Base-by-base conservation (phyloP, 1,140 invertebrate genomes). In the Sinonovacula constricta region DNA sequence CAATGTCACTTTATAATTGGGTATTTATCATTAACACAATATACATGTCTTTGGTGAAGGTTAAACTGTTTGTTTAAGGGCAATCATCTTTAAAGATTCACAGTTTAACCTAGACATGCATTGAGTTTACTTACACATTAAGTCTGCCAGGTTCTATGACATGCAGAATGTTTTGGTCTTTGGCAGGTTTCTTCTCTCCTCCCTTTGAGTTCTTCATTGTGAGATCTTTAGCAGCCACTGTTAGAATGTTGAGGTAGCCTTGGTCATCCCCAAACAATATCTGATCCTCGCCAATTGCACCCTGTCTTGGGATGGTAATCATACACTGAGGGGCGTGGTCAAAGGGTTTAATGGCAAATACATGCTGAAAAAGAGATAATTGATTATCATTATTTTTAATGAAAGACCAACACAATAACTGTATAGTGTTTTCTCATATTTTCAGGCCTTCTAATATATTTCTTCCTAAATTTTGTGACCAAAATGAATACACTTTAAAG, bases 261-360 rank as follows among this genome's bases (percentile, higher is more conserved):
- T 88, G 86, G 76, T 90, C 88, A 77, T 91, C 90, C 45, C 90
- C 90, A 66, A 89, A 88, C 14, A 91, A 75, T 3, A 91, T 74
- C 14, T 68, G 70, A 60, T 91, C 90, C 66, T 89, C 88, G 60
- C 86, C 82, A 0, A 77, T 70, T 1, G 57, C 49, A 22, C 72
- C 51, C 1, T 80, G n/a, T 10, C 72, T 79, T n/a, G 88, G 88
- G 4, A 90, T 69, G 72, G 75, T 80, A 30, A 81, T 77, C 76
- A 90, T 83, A 76, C 89, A 89, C 76, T 90, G 88, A 26, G 88
- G 88, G 0, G 89, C 87, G 76, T 89, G 81, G 68, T 89, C 88
- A 51, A 90, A 84, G 18, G 89, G 89, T 67, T 89, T 89, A 77
- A 90, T 87, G 49, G 79, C 82, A 70, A 89, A 89, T 15, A 89